These are phyloP conservation scores for Cyprinodon diabolis DNA, from an alignment of 2,797 vertebrate genomes.

Conservation along the genomic window DNA sequence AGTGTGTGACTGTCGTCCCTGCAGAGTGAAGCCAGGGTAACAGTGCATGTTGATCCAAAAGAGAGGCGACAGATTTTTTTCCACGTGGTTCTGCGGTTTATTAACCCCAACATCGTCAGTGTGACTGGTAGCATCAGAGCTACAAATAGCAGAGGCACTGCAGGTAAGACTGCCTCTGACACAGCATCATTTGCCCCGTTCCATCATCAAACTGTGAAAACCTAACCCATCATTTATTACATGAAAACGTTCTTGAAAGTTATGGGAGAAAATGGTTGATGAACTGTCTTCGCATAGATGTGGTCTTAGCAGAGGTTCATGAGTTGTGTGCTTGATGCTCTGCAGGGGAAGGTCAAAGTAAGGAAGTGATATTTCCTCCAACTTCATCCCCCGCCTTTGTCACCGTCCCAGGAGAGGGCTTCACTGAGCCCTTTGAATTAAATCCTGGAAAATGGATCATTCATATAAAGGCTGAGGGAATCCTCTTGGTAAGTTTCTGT, in stretches of 20 bases:
- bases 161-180: constrained; percentile 82
- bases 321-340: constrained; percentile 19
- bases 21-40: constrained; percentile 92
- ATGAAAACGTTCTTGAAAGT: constrained; percentile 9
- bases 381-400: constrained; percentile 88
- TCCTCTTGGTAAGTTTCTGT: constrained; percentile 88
- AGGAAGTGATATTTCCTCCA: constrained; percentile 86
- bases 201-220: constrained; percentile 17
- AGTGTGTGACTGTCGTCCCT: constrained; percentile 73
- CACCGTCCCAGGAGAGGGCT: constrained; percentile 87
- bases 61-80: constrained; percentile 81
- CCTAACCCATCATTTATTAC: constrained; percentile 30
- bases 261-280: neutral
- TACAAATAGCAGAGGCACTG: constrained; percentile 70
- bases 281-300: constrained; percentile 3
- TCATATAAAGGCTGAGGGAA: constrained; percentile 85
- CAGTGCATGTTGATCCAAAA: constrained; percentile 84
- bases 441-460: constrained; percentile 86
- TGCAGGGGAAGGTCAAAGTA: constrained; percentile 85
- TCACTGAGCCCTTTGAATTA: constrained; percentile 85
- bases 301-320: neutral
- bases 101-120: constrained; percentile 81
- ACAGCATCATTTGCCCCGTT: constrained; percentile 1
- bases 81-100: constrained; percentile 87
- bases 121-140: constrained; percentile 82